phyloP scores from a whole-genome alignment of 2,113 vertebrate species.

The Circaetus gallicus region DNA sequence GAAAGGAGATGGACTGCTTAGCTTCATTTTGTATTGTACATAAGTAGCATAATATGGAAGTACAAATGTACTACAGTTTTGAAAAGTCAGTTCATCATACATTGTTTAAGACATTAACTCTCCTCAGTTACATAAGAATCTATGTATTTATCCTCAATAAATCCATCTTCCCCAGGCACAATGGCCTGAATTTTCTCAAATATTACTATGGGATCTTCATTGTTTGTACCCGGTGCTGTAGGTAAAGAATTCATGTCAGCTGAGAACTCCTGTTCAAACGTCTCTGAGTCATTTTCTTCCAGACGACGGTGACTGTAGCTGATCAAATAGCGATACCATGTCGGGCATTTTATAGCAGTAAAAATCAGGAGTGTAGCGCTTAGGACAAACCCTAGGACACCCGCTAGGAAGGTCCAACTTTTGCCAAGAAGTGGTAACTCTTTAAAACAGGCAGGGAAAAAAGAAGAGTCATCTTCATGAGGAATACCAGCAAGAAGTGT shows the following conservation, averaged over 20 bases:
- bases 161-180: constrained; percentile 79
- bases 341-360: constrained; percentile 81
- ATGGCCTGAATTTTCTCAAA: constrained; percentile 69
- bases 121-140: constrained; percentile 62
- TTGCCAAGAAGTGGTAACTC: constrained; percentile 67
- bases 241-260: constrained; percentile 61
- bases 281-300: constrained; percentile 70
- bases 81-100: neutral
- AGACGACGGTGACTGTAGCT: constrained; percentile 85
- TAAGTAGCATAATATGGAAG: neutral
- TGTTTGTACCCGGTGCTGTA: constrained; percentile 14
- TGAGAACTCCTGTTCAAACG: constrained; percentile 64
- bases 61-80: neutral
- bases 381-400: constrained; percentile 76
- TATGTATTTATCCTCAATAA: constrained; percentile 90
- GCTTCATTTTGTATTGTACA: neutral
- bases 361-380: constrained; percentile 78
- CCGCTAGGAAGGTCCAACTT: constrained; percentile 84
- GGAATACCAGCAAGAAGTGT: neutral
- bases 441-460: neutral
- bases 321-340: constrained; percentile 81
- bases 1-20: neutral
- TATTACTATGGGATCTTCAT: constrained; percentile 51
- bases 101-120: neutral
- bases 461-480: neutral